These are phyloP conservation scores for Drosophila ironensis DNA, from an alignment of 1,140 invertebrate species.

Conservation along the genomic window DNA sequence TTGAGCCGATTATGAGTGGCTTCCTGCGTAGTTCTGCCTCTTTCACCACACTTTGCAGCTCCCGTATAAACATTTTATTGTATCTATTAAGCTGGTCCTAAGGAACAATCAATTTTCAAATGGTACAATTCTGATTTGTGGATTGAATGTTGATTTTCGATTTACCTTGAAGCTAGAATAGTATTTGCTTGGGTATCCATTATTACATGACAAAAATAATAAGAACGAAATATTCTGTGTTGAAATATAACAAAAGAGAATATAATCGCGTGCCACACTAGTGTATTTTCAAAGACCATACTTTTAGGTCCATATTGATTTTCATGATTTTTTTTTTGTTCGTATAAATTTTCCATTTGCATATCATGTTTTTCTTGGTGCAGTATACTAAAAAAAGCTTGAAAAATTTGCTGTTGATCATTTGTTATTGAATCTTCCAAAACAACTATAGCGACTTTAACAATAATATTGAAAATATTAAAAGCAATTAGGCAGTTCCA, in stretches of 20 bases:
- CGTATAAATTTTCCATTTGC: slow-evolving; percentile 84
- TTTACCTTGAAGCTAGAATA: slow-evolving; percentile 92
- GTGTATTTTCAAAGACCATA: slow-evolving; percentile 56
- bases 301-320: slow-evolving; percentile 50
- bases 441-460: slow-evolving; percentile 85
- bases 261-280: slow-evolving; percentile 97
- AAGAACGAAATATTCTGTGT: slow-evolving; percentile 94
- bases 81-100: too few relatives aligned
- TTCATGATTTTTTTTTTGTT: slow-evolving; percentile 84
- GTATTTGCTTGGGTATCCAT: slow-evolving; percentile 96
- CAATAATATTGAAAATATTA: slow-evolving; percentile 94
- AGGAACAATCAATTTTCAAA: too few relatives aligned
- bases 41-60: too few relatives aligned
- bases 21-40: too few relatives aligned
- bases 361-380: slow-evolving; percentile 30
- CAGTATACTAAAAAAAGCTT: slow-evolving; percentile 88
- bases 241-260: slow-evolving; percentile 96
- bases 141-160: background rate
- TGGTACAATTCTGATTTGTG: too few relatives aligned
- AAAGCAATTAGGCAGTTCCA: slow-evolving; percentile 96
- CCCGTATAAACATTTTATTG: too few relatives aligned
- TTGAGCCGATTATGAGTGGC: too few relatives aligned
- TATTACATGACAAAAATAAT: slow-evolving; percentile 98
- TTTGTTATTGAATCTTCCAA: slow-evolving; percentile 13
- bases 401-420: slow-evolving; percentile 81